A percentile compares a stretch with the other conserved stretches of the same genome.
phyloP scores from a whole-genome alignment of 2,113 vertebrate species.

The Leptodactylus fuscus region DNA sequence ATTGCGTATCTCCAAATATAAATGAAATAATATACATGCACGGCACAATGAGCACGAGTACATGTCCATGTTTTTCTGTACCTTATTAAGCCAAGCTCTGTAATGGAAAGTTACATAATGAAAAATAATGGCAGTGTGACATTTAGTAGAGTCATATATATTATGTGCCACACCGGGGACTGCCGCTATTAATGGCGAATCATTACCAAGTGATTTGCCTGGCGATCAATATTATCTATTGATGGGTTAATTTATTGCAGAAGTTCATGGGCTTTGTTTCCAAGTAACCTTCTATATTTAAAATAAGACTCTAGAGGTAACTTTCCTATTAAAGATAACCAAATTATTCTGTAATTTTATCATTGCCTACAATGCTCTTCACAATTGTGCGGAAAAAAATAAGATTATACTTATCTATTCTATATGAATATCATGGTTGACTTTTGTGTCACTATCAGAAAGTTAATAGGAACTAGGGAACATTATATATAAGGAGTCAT shows the following conservation, averaged over 20 bases:
- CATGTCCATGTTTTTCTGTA: not conserved
- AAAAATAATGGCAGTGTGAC: not conserved
- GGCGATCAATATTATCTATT: slow-evolving; percentile 29
- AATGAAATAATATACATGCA: not conserved
- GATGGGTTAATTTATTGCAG: slow-evolving; percentile 16
- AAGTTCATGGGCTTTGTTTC: not conserved
- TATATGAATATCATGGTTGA: not conserved
- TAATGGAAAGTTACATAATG: slow-evolving; percentile 6
- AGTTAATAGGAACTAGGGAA: not conserved
- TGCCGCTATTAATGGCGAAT: not conserved
- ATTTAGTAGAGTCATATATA: slow-evolving; percentile 4
- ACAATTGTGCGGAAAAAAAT: not conserved
- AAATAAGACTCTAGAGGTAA: not conserved
- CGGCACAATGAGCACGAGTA: not conserved
- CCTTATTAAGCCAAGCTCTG: not conserved
- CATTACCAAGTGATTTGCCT: slow-evolving; percentile 5
- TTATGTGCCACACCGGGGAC: not conserved
- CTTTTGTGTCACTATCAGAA: not conserved
- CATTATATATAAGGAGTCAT: no score
- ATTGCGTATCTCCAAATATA: not conserved
- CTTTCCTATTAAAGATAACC: not conserved
- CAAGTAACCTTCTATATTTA: not conserved
- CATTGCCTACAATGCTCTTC: not conserved
- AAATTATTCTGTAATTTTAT: not conserved
- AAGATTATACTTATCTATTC: not conserved